These are phyloP conservation scores for Latheticus oryzae DNA, from an alignment of 2,888 invertebrate species.

Conservation along the genomic window DNA sequence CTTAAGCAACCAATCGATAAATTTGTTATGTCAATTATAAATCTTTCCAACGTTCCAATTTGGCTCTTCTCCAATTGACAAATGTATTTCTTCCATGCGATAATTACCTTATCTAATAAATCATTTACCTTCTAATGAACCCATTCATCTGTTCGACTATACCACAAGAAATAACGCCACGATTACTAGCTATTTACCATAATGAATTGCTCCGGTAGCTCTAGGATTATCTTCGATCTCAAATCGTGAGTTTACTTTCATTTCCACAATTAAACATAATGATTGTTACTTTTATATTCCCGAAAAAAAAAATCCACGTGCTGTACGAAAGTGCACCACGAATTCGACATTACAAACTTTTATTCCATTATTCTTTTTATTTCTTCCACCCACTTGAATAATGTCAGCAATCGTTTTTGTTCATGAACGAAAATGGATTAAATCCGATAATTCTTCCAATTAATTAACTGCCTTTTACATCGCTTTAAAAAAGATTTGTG, in stretches of 20 bases:
- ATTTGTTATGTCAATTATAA: too few species aligned
- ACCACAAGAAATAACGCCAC: constrained; percentile 31
- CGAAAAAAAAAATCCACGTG: constrained; percentile 33
- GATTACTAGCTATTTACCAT: constrained; percentile 43
- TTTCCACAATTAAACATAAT: constrained; percentile 53
- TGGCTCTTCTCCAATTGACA: constrained; percentile 19
- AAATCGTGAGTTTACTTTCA: constrained; percentile 51
- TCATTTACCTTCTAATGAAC: constrained; percentile 39
- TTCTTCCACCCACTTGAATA: constrained; percentile 27
- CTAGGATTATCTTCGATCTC: constrained; percentile 46
- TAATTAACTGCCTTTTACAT: constrained; percentile 32
- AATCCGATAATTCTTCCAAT: constrained; percentile 25
- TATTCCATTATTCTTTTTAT: too few species aligned
- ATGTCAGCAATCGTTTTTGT: constrained; percentile 25
- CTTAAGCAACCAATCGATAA: too few species aligned
- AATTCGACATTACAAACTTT: constrained; percentile 30
- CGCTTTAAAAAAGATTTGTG: constrained; percentile 17
- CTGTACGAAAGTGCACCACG: constrained; percentile 24
- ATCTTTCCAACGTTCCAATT: too few species aligned
- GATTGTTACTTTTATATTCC: constrained; percentile 46
- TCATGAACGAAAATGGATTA: constrained; percentile 23
- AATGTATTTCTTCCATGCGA: constrained; percentile 21
- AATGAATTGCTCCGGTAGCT: constrained; percentile 47
- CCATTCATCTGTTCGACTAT: constrained; percentile 33
- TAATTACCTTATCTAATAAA: constrained; percentile 36